Base-by-base conservation (phyloP, 2,797 vertebrate genomes). In the Myripristis jacobus region DNA sequence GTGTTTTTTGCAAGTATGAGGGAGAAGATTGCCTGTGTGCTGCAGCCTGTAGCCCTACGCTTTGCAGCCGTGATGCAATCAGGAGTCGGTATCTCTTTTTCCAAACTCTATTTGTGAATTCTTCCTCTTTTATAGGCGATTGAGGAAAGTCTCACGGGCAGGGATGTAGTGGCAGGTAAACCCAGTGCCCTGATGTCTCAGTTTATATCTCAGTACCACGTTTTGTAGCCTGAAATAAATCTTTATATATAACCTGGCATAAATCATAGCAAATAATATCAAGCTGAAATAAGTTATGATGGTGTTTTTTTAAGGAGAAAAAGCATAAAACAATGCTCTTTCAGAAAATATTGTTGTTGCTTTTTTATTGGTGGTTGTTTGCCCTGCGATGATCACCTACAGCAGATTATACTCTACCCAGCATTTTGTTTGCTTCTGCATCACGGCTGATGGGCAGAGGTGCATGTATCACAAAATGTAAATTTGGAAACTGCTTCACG, bases 401-500 rank as follows among this genome's bases (percentile, higher is more conserved):
- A 34, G 3, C 34, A 21, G 11, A 19, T n/a, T 47, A 62, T 56
- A 51, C 51, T 68, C 64, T 66, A 58, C 43, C 19, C 31, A 31
- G 64, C 52, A 41, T 59, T 48, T 27, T 36, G 41, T 66, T 56
- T 50, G 36, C 48, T 24, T 7, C 36, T 29, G 31, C 16, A 75
- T 53, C 3, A 29, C 56, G n/a, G 51, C 52, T 69, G 55, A 52
- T 8, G 34, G 41, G 19, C 19, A 53, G 18, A 16, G 13, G 50
- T 47, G 66, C 29, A 22, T 41, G 18, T 73, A 73, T 55, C 61
- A 64, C 73, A 21, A 16, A 64, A 81, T 77, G 64, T 55, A 66
- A 81, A 82, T 80, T 24, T 62, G 47, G 6, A 69, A 75, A 77
- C 51, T 56, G 63, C 68, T 73, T 72, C 66, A 9, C 41, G 54